Evolutionary conservation across 2,113 vertebrate genomes (phyloP).

Genomic region (Forbesichthys papilliferus): DNA sequence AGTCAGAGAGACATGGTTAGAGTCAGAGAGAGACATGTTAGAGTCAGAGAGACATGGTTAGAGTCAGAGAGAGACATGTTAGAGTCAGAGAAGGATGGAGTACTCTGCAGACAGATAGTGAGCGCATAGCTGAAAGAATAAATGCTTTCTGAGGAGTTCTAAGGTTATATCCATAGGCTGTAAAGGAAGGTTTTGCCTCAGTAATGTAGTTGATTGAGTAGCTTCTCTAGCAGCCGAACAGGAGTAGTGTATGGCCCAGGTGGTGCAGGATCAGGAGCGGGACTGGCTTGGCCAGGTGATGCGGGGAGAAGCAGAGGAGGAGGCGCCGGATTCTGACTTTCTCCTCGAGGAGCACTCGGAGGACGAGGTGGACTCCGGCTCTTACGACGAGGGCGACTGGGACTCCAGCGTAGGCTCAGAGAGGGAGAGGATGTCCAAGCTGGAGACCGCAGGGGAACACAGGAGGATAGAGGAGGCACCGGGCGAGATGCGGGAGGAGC

Average conservation of each 20-base stretch:
- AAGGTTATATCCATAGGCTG: no score
- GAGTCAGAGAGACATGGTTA: no score
- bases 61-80: slow-evolving; percentile 22
- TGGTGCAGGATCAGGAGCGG: background rate
- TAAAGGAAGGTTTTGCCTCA: no score
- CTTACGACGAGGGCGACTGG: slow-evolving; percentile 24
- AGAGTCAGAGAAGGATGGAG: background rate
- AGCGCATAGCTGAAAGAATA: no score
- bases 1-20: background rate
- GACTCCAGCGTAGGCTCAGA: slow-evolving; percentile 1
- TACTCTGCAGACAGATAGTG: no score
- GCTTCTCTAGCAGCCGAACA: slow-evolving; percentile 4
- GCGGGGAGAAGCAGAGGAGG: slow-evolving; percentile 37
- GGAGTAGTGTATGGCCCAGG: slow-evolving; percentile 46
- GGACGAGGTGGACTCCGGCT: slow-evolving; percentile 41
- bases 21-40: background rate
- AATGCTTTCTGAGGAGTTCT: no score
- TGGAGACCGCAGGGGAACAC: slow-evolving; percentile 12
- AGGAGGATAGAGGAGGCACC: background rate
- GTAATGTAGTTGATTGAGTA: slow-evolving; percentile 3
- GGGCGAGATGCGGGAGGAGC: background rate
- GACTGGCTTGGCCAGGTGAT: slow-evolving; percentile 33
- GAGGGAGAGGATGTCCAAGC: slow-evolving; percentile 9
- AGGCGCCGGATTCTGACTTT: slow-evolving; percentile 37
- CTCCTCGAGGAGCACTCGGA: slow-evolving; percentile 10